phyloP scores from a whole-genome alignment of 1,140 invertebrate species.

The Drosophila auraria region DNA sequence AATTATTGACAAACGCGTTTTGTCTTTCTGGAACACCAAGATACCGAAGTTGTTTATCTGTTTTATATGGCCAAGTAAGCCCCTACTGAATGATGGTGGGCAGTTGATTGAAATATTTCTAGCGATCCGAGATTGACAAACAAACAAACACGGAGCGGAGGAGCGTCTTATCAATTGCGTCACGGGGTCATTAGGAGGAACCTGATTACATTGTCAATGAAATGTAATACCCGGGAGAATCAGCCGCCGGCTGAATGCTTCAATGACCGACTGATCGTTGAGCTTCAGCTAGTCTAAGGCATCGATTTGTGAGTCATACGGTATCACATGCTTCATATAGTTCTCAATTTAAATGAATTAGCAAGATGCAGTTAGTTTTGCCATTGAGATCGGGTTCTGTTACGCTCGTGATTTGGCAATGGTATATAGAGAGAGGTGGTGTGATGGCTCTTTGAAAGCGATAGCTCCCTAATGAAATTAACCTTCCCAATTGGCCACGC shows the following conservation, averaged over 20 bases:
- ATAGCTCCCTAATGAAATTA: conserved; percentile 50
- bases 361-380: conserved; percentile 51
- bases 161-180: conserved; percentile 68
- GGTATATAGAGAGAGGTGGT: conserved; percentile 2
- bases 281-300: conserved; percentile 23
- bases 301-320: conserved; percentile 51
- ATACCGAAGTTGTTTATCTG: conserved; percentile 26
- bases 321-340: conserved; percentile 56
- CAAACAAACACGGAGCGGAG: conserved; percentile 16
- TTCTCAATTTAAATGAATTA: conserved; percentile 68
- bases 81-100: conserved; percentile 39
- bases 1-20: conserved; percentile 75
- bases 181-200: conserved; percentile 33
- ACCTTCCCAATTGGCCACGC: conserved; percentile 65
- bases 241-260: conserved; percentile 21
- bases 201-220: conserved; percentile 26
- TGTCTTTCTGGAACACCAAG: conserved; percentile 13
- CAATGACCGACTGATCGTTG: conserved; percentile 43
- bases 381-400: conserved; percentile 36
- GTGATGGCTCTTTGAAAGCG: conserved; percentile 38
- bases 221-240: conserved; percentile 45
- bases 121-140: conserved; percentile 19
- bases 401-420: conserved; percentile 51
- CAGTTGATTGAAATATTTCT: conserved; percentile 48
- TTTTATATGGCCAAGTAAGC: conserved; percentile 24